A percentile compares a stretch with the other conserved stretches of the same genome.
These are phyloP conservation scores for Palythoa grandiflora DNA, from an alignment of 92 coral and sea anemone genomes.

Conservation along the genomic window DNA sequence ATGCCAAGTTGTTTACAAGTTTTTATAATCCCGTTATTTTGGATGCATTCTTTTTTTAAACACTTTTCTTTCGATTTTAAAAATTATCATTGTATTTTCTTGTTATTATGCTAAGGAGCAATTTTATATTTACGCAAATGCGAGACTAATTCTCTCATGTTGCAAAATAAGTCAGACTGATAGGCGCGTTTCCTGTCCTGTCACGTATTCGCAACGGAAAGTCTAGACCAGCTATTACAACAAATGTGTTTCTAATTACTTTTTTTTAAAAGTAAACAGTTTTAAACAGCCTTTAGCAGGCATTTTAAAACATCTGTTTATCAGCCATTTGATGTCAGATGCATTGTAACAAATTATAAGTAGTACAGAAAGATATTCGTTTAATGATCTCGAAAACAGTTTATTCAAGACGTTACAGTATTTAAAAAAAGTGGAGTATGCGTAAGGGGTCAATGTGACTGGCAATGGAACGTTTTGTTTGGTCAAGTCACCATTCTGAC, in stretches of 20 bases:
- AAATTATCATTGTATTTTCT: constrained; percentile 10
- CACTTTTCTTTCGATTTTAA: constrained; percentile 9
- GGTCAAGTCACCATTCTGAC: not conserved
- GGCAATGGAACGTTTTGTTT: not conserved
- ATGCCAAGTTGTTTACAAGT: constrained; percentile 19
- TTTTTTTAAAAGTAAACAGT: not conserved
- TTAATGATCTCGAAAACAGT: not conserved
- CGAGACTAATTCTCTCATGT: constrained; percentile 30
- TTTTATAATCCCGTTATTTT: not conserved
- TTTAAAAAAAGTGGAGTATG: not conserved
- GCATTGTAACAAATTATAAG: constrained; percentile 24
- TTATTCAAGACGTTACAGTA: not conserved
- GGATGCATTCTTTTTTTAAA: constrained; percentile 7
- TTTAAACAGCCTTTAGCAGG: constrained; percentile 24
- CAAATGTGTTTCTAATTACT: constrained; percentile 37
- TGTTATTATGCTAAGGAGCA: constrained; percentile 25
- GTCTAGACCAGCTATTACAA: constrained; percentile 27
- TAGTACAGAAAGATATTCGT: constrained; percentile 9
- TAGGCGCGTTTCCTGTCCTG: constrained; percentile 36
- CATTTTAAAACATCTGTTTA: constrained; percentile 26
- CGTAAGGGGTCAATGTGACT: not conserved
- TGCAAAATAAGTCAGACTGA: constrained; percentile 32
- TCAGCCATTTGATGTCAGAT: constrained; percentile 31
- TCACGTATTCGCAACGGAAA: constrained; percentile 19
- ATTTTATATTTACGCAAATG: constrained; percentile 39